phyloP scores from a whole-genome alignment of 2,888 invertebrate species.

The Hypolimnas misippus region DNA sequence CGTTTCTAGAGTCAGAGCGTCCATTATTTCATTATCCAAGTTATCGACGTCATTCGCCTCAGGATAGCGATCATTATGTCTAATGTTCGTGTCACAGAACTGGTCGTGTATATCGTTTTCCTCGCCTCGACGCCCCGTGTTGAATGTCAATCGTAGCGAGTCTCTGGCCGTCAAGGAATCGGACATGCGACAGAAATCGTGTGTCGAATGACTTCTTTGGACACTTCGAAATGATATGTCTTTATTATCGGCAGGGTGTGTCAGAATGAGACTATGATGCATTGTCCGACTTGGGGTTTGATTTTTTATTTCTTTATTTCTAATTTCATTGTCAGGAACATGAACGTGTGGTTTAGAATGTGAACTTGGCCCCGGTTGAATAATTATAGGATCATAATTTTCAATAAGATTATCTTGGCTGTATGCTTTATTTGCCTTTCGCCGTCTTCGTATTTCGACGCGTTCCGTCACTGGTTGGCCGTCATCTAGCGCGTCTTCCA shows the following conservation, averaged over 20 bases:
- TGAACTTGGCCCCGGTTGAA: slow-evolving; percentile 39
- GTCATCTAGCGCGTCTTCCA: slow-evolving; percentile 49
- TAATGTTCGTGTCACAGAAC: slow-evolving; percentile 72
- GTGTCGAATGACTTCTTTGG: slow-evolving; percentile 59
- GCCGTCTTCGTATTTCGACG: slow-evolving; percentile 13
- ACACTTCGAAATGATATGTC: slow-evolving; percentile 55
- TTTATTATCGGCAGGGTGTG: slow-evolving; percentile 51
- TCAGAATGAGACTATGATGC: slow-evolving; percentile 62
- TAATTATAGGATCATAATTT: slow-evolving; percentile 31
- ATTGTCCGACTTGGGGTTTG: slow-evolving; percentile 43
- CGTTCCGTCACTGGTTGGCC: slow-evolving; percentile 18
- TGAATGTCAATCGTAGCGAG: slow-evolving; percentile 49
- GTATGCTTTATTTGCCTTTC: slow-evolving; percentile 53
- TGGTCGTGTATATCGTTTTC: slow-evolving; percentile 43
- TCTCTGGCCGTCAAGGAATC: slow-evolving; percentile 45
- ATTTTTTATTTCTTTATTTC: slow-evolving; percentile 31
- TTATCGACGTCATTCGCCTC: slow-evolving; percentile 72
- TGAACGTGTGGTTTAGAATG: slow-evolving; percentile 25
- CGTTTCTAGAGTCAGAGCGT: slow-evolving; percentile 66
- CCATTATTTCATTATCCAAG: slow-evolving; percentile 70
- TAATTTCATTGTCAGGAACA: slow-evolving; percentile 35
- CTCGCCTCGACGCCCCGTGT: slow-evolving; percentile 40
- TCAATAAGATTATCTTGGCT: slow-evolving; percentile 53
- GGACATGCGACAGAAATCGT: slow-evolving; percentile 50
- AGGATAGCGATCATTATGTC: slow-evolving; percentile 73